Evolutionary conservation across 1,140 invertebrate species (phyloP).

Genomic region (Euborellia annulipes): DNA sequence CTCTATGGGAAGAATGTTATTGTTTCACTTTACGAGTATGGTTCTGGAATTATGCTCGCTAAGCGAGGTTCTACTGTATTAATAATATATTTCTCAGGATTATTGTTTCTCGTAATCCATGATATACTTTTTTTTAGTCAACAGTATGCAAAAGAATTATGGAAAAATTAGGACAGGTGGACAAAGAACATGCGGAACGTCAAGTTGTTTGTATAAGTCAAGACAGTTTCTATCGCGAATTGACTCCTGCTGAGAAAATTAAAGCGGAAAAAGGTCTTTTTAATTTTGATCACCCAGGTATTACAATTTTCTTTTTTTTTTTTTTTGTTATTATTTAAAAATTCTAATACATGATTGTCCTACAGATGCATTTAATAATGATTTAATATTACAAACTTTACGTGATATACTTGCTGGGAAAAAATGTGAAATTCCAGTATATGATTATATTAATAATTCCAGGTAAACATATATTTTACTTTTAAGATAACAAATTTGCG

Average conservation of each 20-base stretch:
- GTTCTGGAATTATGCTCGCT: no score
- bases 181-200: constrained; percentile 72
- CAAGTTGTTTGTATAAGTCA: constrained; percentile 90
- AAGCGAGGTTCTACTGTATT: no score
- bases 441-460: constrained; percentile 77
- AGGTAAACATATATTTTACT: constrained; percentile 55
- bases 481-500: no score
- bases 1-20: no score
- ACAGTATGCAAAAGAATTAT: constrained; percentile 94
- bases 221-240: constrained; percentile 86
- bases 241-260: constrained; percentile 61
- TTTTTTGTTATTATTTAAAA: constrained; percentile 1
- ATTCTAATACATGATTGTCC: constrained; percentile 8
- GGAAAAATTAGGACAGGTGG: constrained; percentile 79
- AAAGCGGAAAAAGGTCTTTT: constrained; percentile 82
- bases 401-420: constrained; percentile 65
- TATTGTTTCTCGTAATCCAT: no score
- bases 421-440: constrained; percentile 73
- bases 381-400: constrained; percentile 62
- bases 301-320: no score
- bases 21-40: no score
- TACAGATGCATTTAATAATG: constrained; percentile 73
- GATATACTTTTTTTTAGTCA: constrained; percentile 67
- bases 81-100: no score
- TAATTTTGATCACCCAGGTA: constrained; percentile 94